Percentiles rank a stretch among this genome's conserved stretches.
These are phyloP conservation scores for Acanthopleura granulata DNA, from an alignment of 2,888 invertebrate genomes.

Conservation along the genomic window DNA sequence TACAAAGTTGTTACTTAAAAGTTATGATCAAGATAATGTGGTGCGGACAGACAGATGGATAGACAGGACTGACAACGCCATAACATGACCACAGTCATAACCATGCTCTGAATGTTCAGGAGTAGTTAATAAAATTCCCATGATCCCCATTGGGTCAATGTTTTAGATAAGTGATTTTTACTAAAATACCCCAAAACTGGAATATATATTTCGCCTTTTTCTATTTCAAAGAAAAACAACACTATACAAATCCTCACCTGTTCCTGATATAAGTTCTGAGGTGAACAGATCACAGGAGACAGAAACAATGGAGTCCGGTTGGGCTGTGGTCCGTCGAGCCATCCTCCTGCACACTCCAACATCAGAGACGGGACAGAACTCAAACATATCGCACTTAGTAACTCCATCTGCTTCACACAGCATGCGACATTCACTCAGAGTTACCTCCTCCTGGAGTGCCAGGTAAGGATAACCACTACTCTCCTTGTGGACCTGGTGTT, in stretches of 20 bases:
- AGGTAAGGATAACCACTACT: not conserved
- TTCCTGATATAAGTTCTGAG: not conserved
- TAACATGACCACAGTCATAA: no score
- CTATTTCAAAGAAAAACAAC: not conserved
- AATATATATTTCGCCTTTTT: no score
- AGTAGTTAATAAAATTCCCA: no score
- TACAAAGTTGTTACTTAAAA: no score
- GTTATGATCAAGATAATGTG: no score
- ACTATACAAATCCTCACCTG: constrained; percentile 16
- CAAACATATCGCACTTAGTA: constrained; percentile 26
- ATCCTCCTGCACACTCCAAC: constrained; percentile 25
- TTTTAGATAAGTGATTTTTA: no score
- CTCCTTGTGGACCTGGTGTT: constrained; percentile 26
- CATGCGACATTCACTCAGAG: constrained; percentile 24
- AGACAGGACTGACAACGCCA: no score
- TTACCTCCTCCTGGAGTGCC: constrained; percentile 3
- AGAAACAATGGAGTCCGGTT: not conserved
- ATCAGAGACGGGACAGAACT: constrained; percentile 24
- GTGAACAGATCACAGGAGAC: constrained; percentile 28
- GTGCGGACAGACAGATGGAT: no score
- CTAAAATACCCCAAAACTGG: no score
- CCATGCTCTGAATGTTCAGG: no score
- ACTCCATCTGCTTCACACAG: constrained; percentile 20
- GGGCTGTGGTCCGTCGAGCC: not conserved
- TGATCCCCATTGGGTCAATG: no score